A percentile compares a stretch with the other conserved stretches of the same genome.
Evolutionary conservation across 2,797 vertebrate genomes (phyloP).

Genomic region (Buceros bicornis): DNA sequence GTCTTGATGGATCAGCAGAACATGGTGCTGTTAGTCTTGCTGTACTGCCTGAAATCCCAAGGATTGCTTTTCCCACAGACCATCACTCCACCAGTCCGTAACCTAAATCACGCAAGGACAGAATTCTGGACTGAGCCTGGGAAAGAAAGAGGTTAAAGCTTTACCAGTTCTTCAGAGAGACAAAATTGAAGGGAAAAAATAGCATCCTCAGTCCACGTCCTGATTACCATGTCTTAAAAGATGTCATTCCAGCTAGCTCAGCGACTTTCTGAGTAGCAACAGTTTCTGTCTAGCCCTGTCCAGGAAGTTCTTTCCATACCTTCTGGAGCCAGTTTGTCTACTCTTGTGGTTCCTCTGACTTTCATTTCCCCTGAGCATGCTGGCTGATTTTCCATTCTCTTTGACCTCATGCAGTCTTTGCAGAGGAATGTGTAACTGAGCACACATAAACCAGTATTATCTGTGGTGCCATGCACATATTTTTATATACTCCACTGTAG

Average conservation of each 20-base stretch:
- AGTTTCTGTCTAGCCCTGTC: not conserved
- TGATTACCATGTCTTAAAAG: not conserved
- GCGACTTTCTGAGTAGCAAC: not conserved
- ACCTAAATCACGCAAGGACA: not conserved
- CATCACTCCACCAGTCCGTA: not conserved
- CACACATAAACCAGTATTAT: not conserved
- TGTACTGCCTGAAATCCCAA: not conserved
- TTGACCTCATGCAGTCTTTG: not conserved
- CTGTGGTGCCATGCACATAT: not conserved
- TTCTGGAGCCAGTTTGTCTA: not conserved
- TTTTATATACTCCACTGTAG: not conserved
- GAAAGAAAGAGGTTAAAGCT: not conserved
- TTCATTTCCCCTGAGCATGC: not conserved
- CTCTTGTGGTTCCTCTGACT: not conserved
- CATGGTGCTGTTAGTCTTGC: not conserved
- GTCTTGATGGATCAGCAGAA: not conserved
- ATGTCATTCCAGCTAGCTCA: not conserved
- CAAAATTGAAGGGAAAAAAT: not conserved
- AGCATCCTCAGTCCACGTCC: not conserved
- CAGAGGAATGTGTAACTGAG: not conserved
- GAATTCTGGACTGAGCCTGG: not conserved
- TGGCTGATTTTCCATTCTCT: not conserved
- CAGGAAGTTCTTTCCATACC: not conserved
- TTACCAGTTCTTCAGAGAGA: not conserved
- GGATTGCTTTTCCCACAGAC: not conserved